Base-by-base conservation (phyloP, 2,888 invertebrate species). In the Chymomyza procnemis region DNA sequence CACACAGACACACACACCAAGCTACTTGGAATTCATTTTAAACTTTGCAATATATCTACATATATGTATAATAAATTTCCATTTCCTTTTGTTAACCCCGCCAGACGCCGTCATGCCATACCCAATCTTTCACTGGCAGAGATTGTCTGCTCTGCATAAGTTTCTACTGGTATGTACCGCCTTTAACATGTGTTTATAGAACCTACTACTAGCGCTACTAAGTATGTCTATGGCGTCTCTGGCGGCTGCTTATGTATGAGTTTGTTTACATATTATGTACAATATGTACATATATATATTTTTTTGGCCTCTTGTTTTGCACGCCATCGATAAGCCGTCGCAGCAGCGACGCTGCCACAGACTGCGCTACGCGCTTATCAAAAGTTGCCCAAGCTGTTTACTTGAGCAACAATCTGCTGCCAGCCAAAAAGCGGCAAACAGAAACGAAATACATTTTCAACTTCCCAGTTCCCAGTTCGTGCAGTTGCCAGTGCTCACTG, bases 341-440 rank as follows among this genome's bases (percentile, higher is more conserved):
- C 50, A 64, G n/a, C 48, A 9, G 61, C 12, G 61, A 19, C 59
- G 22, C 19, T 18, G 26, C 47, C 16, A 9, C 66, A 68, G 12
- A 54, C 54, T 18, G 58, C n/a, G 47, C 41, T 6, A 52, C n/a
- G 30, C 54, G 21, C 81, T 84, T 82, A 82, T 82, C 81, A 81
- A 82, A 84, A 81, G 81, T 84, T 82, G 72, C 76, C 69, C 79
- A 80, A 80, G 81, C 81, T 82, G 81, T 82, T 82, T 84, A 84
- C 81, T 84, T 82, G 73, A 81, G 74, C 81, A 82, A 82, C 81
- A 82, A 82, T 82, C 81, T 82, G 81, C 73, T 74, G 82, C 81
- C 78, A 67, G 69, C 46, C 57, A 58, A 47, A 26, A 54, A 21
- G 21, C 59, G 48, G 54, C 26, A 64, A n/a, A 30, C n/a, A 47